These are phyloP conservation scores for Stenotaenia linearis DNA, from an alignment of 2,888 invertebrate species.

Conservation along the genomic window DNA sequence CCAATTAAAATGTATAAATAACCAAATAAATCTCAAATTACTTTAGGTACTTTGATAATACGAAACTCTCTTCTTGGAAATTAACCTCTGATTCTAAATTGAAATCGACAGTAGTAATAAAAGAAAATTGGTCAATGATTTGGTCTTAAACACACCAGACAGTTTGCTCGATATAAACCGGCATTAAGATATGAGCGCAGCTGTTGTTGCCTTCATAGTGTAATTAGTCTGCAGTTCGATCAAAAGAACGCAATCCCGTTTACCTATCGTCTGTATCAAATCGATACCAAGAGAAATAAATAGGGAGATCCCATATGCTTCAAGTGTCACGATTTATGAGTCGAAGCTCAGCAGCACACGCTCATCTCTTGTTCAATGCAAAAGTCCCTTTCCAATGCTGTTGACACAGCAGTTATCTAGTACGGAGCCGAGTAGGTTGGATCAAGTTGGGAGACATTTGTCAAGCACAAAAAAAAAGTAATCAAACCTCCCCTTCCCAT, in stretches of 20 bases:
- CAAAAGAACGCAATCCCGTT: not conserved
- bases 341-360: conserved; percentile 2
- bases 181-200: not conserved
- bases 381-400: not conserved
- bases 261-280: not conserved
- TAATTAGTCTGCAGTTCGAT: no score
- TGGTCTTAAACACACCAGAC: no score
- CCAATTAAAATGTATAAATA: no score
- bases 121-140: no score
- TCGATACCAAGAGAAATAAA: not conserved
- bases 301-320: not conserved
- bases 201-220: not conserved
- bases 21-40: no score
- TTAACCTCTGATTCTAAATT: no score
- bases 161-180: no score
- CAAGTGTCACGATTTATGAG: not conserved
- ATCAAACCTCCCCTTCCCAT: no score
- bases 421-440: not conserved
- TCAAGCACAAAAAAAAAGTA: not conserved
- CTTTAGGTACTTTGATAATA: no score
- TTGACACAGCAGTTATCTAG: conserved; percentile 4
- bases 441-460: conserved; percentile 4
- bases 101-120: no score
- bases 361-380: not conserved
- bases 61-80: no score